A percentile compares a stretch with the other conserved stretches of the same genome.
Evolutionary conservation across 2,797 vertebrate species (phyloP).

Genomic region (Nyctibius grandis): DNA sequence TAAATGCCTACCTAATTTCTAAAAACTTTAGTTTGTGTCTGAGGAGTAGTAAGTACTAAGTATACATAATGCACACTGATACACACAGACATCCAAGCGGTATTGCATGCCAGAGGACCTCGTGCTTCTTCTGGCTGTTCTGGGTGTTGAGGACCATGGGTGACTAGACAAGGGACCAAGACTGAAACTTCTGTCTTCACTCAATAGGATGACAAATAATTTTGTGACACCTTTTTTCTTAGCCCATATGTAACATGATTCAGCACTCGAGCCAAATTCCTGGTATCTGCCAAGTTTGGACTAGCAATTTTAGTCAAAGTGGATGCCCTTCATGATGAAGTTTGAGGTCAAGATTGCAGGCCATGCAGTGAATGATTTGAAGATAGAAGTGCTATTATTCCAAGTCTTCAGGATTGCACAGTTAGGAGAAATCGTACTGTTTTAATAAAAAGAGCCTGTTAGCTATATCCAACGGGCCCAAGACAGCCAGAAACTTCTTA

Average conservation of each 20-base stretch:
- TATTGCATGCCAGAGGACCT: background rate
- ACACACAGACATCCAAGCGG: background rate
- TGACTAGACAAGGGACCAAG: background rate
- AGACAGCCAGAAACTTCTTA: background rate
- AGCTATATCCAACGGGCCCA: background rate
- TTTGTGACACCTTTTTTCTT: background rate
- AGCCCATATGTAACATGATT: background rate
- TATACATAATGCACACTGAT: accelerated
- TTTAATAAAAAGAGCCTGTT: background rate
- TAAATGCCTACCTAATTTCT: background rate
- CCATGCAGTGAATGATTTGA: background rate
- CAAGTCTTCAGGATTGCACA: background rate
- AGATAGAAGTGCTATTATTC: background rate
- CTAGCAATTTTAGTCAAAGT: background rate
- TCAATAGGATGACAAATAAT: background rate
- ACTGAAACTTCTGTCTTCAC: background rate
- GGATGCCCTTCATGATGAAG: background rate
- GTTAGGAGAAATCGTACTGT: background rate
- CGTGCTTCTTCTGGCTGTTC: background rate
- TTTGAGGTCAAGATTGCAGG: background rate
- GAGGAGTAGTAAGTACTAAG: background rate
- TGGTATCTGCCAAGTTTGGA: background rate
- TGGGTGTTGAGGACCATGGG: background rate
- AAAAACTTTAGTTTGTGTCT: background rate
- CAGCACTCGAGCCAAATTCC: background rate